Conservation (phyloP, 2,113 vertebrate species). For the Heterotis niloticus region DNA sequence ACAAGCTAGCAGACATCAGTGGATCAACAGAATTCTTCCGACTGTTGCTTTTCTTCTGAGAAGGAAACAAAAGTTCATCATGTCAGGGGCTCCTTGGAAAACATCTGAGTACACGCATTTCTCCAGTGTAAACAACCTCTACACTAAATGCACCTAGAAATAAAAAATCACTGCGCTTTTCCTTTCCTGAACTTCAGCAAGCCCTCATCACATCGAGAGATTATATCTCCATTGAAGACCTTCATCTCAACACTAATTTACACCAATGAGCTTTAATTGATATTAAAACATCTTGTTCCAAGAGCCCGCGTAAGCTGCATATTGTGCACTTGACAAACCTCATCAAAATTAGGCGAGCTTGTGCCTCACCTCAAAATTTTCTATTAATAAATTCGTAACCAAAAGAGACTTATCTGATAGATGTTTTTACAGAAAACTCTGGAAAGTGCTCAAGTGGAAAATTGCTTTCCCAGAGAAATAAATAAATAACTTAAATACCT, state of each 20-base stretch:
- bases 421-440: slow-evolving; percentile 15
- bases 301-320: slow-evolving; percentile 8
- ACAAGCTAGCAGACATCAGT: too few relatives aligned
- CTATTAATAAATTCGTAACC: slow-evolving; percentile 9
- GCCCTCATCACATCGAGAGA: slow-evolving; percentile 4
- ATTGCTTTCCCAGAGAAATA: slow-evolving; percentile 19
- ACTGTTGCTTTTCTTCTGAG: neutral
- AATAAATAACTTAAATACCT: neutral
- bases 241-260: slow-evolving; percentile 24
- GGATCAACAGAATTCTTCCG: neutral
- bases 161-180: neutral
- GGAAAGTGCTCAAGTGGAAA: slow-evolving; percentile 21
- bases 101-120: neutral
- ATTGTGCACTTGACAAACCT: slow-evolving; percentile 18
- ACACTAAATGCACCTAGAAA: neutral
- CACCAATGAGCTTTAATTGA: slow-evolving; percentile 14
- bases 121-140: neutral
- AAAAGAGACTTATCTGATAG: neutral
- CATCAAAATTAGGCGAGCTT: slow-evolving; percentile 5
- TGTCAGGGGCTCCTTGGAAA: neutral
- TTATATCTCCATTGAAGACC: neutral
- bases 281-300: slow-evolving; percentile 13
- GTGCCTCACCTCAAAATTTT: neutral
- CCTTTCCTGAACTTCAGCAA: neutral
- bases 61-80: neutral